Evolutionary conservation across 2,888 invertebrate species (phyloP), one percentile per base, ranked within the genome.

Genomic region (Blomia tropicalis): DNA sequence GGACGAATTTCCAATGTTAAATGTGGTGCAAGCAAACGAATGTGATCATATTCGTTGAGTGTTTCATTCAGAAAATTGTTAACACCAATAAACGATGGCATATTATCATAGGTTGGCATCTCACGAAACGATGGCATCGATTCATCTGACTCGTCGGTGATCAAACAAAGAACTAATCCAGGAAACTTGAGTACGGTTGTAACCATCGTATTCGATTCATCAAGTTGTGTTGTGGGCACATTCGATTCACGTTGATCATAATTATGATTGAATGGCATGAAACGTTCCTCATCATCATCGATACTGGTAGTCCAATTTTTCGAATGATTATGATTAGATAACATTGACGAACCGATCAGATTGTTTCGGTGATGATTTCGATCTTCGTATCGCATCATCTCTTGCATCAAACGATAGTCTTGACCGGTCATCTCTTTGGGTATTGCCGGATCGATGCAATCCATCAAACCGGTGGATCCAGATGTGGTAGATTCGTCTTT

Each of bases 181-280:
- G 65, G 65, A 23, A 65, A n/a, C 54, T 58, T 65, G 25, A 65
- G 25, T 14, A 63, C 30, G 63, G 61, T 64, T n/a, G 27, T 36
- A 25, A 65, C 60, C 7, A 43, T n/a, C 27, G 27, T 22, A 4
- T 2, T 22, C 23, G 29, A 27, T 22, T 23, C 36, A 31, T 23
- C 56, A 56, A 3, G 30, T n/a, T 14, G 4, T 11, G 5, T 31
- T 5, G 14, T 5, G 11, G 11, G 11, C 11, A 2, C 31, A 32
- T 27, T 56, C 11, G 25, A 27, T 22, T 27, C 25, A 25, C 5
- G 7, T 11, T 47, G 47, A 23, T 51, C n/a, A 29, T 29, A 2
- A 4, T 7, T 14, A 22, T 56, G 56, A 11, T 31, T 29, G 29
- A 56, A 56, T 25, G 56, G 29, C 29, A 27, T 31, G 23, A 56